Evolutionary conservation across 2,888 invertebrate species (phyloP), one percentile per base, ranked within the genome.

Genomic region (Apoda limacodes): DNA sequence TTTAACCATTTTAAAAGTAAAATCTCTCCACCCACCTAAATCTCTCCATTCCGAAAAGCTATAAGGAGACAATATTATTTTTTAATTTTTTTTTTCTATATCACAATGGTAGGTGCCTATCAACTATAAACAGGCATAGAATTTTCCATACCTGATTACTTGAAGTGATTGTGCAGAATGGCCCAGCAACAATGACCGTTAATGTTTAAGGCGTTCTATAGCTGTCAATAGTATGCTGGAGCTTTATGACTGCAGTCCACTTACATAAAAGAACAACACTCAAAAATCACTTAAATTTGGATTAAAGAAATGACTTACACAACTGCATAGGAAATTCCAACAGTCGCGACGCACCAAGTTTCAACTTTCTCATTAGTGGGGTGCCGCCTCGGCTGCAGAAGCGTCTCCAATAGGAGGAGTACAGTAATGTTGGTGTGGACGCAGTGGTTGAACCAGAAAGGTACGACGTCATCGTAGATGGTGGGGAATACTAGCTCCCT

Each of bases 401-500:
- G 13, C 1, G 82, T 66, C 41, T 85, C 85, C 2, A 81, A 39
- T 3, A 75, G 36, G 2, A 84, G 45, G 9, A 83, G 66, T 1
- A 82, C 49, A 1, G 74, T 40, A 26, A 84, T 83, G 46, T 78
- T 74, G 1, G 83, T 82, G 53, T 85, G 85, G 15, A 85, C 70
- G 36, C 82, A 78, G 41, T 85, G 85, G 60, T 85, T 85, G 50
- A 85, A 68, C 82, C 83, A 84, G 58, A 69, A 65, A 0, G 85
- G 84, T 0, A 85, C 67, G 9, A 83, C 61, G 28, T 55, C 48
- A 43, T 85, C 84, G 47, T 82, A 69, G 7, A 71, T 59, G 32
- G 48, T 42, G 0, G 85, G 85, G 55, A 83, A 84, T 15, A 85
- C 82, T 47, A 85, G 64, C 56, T 84, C 83, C 0, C 84, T 66